phyloP scores from a whole-genome alignment of 2,888 invertebrate species.

The Pterobdella sp. region DNA sequence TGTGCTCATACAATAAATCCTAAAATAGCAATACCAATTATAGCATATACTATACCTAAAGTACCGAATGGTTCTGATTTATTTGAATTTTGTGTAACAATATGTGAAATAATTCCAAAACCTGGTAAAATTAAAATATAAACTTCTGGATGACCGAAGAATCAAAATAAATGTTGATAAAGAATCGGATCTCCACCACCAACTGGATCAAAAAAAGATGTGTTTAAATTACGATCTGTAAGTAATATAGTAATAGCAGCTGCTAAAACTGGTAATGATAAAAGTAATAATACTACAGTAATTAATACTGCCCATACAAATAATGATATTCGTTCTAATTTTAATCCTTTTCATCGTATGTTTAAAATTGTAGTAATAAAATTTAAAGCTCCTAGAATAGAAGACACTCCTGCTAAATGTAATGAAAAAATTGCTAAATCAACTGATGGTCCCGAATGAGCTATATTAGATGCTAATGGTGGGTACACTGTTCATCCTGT shows the following conservation, averaged over 20 bases:
- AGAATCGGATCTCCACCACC: constrained; percentile 73
- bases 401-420: constrained; percentile 65
- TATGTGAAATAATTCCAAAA: constrained; percentile 73
- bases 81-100: constrained; percentile 58
- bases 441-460: constrained; percentile 63
- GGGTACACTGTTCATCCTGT: constrained; percentile 74
- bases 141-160: constrained; percentile 78
- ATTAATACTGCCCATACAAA: constrained; percentile 68
- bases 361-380: constrained; percentile 71
- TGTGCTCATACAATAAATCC: constrained; percentile 78
- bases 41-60: constrained; percentile 70
- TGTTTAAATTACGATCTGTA: constrained; percentile 72
- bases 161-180: constrained; percentile 77
- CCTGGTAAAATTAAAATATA: constrained; percentile 77
- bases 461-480: constrained; percentile 60
- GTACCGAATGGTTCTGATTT: constrained; percentile 68
- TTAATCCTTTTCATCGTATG: constrained; percentile 60
- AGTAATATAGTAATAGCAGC: constrained; percentile 72
- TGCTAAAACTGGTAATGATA: constrained; percentile 68
- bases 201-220: constrained; percentile 70
- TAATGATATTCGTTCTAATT: constrained; percentile 62
- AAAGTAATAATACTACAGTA: constrained; percentile 60
- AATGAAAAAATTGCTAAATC: constrained; percentile 70
- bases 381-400: constrained; percentile 67
- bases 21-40: constrained; percentile 70